phyloP scores from a whole-genome alignment of 1,140 invertebrate species.

The Bombus haemorrhoidalis region DNA sequence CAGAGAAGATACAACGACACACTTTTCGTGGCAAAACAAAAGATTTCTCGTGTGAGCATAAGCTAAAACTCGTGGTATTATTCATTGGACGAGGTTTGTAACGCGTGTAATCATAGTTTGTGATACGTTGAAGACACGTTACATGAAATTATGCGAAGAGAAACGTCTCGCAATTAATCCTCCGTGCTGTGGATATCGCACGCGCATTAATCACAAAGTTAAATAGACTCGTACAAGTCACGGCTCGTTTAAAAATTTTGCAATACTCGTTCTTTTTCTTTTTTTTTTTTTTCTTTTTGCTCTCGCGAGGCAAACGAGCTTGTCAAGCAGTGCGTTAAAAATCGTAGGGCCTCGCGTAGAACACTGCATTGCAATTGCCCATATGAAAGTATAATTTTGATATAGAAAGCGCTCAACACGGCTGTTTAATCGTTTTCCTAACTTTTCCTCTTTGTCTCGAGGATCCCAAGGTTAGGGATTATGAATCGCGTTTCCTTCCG shows the following conservation, averaged over 20 bases:
- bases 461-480: background rate
- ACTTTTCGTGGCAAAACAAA: constrained; percentile 29
- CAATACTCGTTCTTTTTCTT: background rate
- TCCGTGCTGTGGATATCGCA: background rate
- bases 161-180: constrained; percentile 15
- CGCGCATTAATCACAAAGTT: background rate
- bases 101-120: constrained; percentile 9
- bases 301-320: background rate
- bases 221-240: background rate
- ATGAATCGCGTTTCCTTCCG: background rate
- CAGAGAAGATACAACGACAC: background rate
- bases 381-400: constrained; percentile 49
- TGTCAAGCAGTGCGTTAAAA: constrained; percentile 32
- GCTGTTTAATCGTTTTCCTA: background rate
- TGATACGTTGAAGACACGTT: background rate
- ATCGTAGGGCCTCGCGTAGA: background rate
- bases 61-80: constrained; percentile 11
- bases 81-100: background rate
- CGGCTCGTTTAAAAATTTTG: background rate
- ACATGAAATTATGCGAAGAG: background rate
- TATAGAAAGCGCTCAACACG: constrained; percentile 36
- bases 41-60: background rate
- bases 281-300: background rate
- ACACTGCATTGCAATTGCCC: background rate
- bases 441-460: constrained; percentile 35